Conservation (phyloP, 1,140 invertebrate species). For the Nasonia giraulti region DNA sequence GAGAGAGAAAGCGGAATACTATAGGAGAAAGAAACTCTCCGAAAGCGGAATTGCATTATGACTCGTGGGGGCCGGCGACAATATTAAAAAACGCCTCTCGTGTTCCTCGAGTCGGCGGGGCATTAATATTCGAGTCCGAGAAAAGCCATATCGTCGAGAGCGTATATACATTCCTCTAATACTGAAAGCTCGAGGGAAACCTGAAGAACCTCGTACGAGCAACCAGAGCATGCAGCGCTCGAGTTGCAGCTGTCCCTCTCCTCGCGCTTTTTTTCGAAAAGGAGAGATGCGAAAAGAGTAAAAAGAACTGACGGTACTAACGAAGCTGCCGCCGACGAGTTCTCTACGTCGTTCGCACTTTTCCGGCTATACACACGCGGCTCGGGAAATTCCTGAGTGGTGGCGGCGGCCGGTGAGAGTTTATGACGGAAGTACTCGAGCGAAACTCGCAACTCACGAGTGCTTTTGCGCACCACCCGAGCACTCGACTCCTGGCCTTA, state of each 20-base stretch:
- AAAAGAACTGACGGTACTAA: background rate
- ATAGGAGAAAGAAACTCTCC: background rate
- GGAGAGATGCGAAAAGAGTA: background rate
- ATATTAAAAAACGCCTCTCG: background rate
- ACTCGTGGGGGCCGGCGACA: background rate
- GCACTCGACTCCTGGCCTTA: conserved; percentile 2
- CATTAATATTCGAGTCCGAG: background rate
- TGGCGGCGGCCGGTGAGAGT: background rate
- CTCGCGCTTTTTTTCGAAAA: background rate
- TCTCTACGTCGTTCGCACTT: background rate
- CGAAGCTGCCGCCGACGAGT: background rate
- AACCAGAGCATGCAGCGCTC: no score
- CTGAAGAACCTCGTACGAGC: background rate
- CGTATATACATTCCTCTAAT: background rate
- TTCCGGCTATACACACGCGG: background rate
- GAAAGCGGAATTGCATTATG: background rate
- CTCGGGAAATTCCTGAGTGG: background rate
- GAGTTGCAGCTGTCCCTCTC: background rate
- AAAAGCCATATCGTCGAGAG: background rate
- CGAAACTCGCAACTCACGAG: background rate
- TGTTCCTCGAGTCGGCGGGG: background rate
- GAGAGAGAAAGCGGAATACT: background rate
- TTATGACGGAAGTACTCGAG: conserved; percentile 30
- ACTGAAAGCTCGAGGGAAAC: background rate
- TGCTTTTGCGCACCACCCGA: background rate